Evolutionary conservation across 2,797 vertebrate genomes (phyloP).

Genomic region (Valencia hispanica): DNA sequence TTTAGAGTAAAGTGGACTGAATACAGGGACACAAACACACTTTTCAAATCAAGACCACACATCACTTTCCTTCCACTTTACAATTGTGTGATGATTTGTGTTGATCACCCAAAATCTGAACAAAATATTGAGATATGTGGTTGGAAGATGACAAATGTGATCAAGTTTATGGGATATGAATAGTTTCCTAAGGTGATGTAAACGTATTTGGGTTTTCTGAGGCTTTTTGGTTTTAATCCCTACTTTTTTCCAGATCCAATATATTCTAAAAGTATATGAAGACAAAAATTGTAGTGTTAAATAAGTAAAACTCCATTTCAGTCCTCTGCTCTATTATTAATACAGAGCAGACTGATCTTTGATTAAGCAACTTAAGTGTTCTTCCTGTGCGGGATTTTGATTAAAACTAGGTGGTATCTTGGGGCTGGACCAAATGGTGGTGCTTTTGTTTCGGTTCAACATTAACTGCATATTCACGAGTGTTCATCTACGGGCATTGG

Average conservation of each 20-base stretch:
- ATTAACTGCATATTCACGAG: conserved; percentile 3
- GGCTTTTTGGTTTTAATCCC: conserved; percentile 18
- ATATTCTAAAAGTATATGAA: conserved; percentile 78
- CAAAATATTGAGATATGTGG: background rate
- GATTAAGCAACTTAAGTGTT: conserved; percentile 84
- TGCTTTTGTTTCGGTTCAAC: conserved; percentile 36
- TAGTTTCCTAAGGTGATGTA: background rate
- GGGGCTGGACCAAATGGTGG: conserved; percentile 63
- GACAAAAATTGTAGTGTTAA: conserved; percentile 80
- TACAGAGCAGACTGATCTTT: conserved; percentile 82
- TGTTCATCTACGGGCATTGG: background rate
- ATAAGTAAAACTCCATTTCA: conserved; percentile 90
- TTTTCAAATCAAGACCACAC: no score
- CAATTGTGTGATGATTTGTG: background rate
- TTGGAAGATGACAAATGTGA: background rate
- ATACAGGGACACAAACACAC: background rate
- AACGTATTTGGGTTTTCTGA: background rate
- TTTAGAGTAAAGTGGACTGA: background rate
- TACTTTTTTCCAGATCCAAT: conserved; percentile 57
- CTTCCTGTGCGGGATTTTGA: conserved; percentile 84
- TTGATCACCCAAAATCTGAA: background rate
- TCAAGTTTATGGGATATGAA: background rate
- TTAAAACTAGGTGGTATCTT: conserved; percentile 78
- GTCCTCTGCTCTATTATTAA: conserved; percentile 85
- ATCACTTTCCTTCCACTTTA: background rate